Base-by-base conservation (phyloP, 2,797 vertebrate species). In the Podarcis lilfordi region DNA sequence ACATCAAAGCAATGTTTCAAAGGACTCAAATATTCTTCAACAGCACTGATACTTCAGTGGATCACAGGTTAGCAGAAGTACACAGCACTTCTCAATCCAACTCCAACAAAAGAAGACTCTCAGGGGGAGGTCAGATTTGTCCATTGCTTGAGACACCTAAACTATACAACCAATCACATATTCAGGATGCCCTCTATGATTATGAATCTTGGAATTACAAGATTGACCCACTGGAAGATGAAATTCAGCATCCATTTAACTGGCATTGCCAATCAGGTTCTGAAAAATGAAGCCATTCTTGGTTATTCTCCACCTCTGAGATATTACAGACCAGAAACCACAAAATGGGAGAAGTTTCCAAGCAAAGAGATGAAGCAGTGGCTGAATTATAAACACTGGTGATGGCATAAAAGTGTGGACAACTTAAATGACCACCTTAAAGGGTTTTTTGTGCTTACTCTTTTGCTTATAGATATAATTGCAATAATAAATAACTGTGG, bases 221-320 rank as follows among this genome's bases (percentile, higher is more conserved):
- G 37, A 77, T 17, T 11, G 40, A 66, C 80, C 78, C 71, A 29
- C 37, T 13, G 37, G 50, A 92, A 88, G 89, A 2, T 50, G 75
- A 13, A 78, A 21, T 1, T 21, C n/a, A 21, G n/a, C 1, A 6
- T 37, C 79, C 79, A 61, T 64, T 61, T 64, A 32, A 64, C 23
- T 83, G 29, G 11, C 88, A 64, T 87, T 45, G 11, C 66, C 55
- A 55, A 13, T 8, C 19, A 23, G 29, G 8, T 37, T 89, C 82
- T 90, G 8, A 55, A 76, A 89, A 88, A 88, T 80, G 66, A 88
- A 91, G 50, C 15, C 1, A 85, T 76, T 5, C 25, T 66, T 88
- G 5, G 64, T 74, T 84, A 89, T 77, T 43, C 43, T 89, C 95
- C 17, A 90, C 84, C 88, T 6, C 64, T 91, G 27, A 66, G 68